Conservation (phyloP, 1,140 invertebrate genomes). For the Bradysia coprophila region DNA sequence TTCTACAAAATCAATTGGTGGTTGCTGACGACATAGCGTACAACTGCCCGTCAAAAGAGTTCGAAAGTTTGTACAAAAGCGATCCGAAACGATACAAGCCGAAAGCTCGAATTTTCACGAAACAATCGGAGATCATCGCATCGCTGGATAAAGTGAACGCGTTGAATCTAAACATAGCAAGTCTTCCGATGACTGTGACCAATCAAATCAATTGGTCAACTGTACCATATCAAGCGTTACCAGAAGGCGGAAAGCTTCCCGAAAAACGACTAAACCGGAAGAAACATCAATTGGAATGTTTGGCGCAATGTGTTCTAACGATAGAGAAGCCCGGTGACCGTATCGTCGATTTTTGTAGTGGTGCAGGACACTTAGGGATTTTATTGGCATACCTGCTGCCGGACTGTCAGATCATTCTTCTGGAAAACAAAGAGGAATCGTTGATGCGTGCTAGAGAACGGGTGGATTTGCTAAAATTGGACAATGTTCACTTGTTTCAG, state of each 20-base stretch:
- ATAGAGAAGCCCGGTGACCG: constrained; percentile 36
- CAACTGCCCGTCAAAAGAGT: too few species aligned
- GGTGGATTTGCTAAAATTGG: constrained; percentile 43
- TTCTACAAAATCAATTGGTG: too few species aligned
- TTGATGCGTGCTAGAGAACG: constrained; percentile 52
- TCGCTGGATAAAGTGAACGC: constrained; percentile 30
- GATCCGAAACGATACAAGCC: constrained; percentile 59
- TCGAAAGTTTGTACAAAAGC: constrained; percentile 58
- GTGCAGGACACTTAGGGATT: constrained; percentile 82
- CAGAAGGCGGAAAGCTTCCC: constrained; percentile 61
- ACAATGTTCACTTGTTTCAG: constrained; percentile 68
- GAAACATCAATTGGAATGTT: constrained; percentile 74
- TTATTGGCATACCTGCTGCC: constrained; percentile 65
- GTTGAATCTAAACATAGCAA: constrained; percentile 20
- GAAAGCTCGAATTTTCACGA: constrained; percentile 49
- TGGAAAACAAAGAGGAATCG: constrained; percentile 89
- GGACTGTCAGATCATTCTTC: constrained; percentile 50
- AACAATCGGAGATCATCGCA: constrained; percentile 50
- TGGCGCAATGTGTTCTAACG: constrained; percentile 57
- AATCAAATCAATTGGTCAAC: constrained; percentile 34
- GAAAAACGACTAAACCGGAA: constrained; percentile 53
- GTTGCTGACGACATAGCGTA: too few species aligned
- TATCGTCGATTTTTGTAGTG: constrained; percentile 91
- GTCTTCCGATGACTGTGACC: constrained; percentile 8
- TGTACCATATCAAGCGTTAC: constrained; percentile 53